Percentiles rank a stretch among this genome's conserved stretches.
These are phyloP conservation scores for Atherinomorus stipes DNA, from an alignment of 2,113 vertebrate species.

Conservation along the genomic window DNA sequence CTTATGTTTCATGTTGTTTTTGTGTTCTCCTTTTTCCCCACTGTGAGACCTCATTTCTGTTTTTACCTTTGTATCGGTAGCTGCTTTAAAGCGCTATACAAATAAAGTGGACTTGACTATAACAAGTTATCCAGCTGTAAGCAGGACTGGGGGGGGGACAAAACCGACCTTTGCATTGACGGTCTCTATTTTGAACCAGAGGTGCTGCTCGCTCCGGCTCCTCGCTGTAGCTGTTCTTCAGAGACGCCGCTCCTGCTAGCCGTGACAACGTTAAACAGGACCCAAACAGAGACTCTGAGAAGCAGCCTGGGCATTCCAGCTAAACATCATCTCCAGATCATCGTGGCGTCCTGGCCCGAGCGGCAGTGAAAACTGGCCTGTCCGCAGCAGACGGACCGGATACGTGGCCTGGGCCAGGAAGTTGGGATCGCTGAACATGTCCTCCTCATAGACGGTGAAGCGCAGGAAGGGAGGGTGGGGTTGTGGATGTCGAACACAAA, in stretches of 20 bases:
- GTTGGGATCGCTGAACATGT: constrained; percentile 94
- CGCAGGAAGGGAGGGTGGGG: constrained; percentile 87
- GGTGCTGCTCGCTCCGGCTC: constrained; percentile 87
- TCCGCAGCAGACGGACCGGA: constrained; percentile 86
- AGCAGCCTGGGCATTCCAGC: too few species aligned
- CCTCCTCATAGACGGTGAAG: constrained; percentile 88
- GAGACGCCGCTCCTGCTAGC: constrained; percentile 85
- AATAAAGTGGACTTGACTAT: too few species aligned
- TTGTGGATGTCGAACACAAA: constrained; percentile 90
- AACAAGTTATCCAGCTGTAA: neutral
- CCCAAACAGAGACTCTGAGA: too few species aligned
- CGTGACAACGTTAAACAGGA: constrained; percentile 58
- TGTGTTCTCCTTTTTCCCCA: too few species aligned
- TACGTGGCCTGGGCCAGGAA: constrained; percentile 89
- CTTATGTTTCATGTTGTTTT: too few species aligned
- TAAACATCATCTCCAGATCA: too few species aligned
- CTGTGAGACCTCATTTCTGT: too few species aligned
- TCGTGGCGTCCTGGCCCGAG: too few species aligned
- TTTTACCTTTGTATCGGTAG: too few species aligned
- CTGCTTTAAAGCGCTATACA: too few species aligned
- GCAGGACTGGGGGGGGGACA: neutral
- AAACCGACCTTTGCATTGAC: constrained; percentile 87
- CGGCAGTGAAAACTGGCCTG: constrained; percentile 80
- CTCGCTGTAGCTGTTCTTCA: constrained; percentile 90
- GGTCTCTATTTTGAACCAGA: constrained; percentile 88